Evolutionary conservation across 1,140 invertebrate genomes (phyloP).

Genomic region (silkworm (Bombyx mori)): ASM3026992v2 NC_085115.1:6507501-6508000

Average conservation of each 20-base stretch:
- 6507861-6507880: constrained; percentile 69
- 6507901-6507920: constrained; percentile 75
- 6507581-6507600: not conserved
- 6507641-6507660: not conserved
- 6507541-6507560: constrained; percentile 12
- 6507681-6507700: constrained; percentile 54
- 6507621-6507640: constrained; percentile 9
- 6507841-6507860: constrained; percentile 71
- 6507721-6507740: constrained; percentile 58
- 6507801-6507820: constrained; percentile 1
- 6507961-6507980: constrained; percentile 82
- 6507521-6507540: constrained; percentile 47
- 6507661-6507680: too few species aligned
- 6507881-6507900: constrained; percentile 73
- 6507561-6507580: not conserved
- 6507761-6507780: not conserved
- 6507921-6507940: constrained; percentile 78
- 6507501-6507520: constrained; percentile 43
- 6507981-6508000: constrained; percentile 84
- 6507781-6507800: not conserved
- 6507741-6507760: not conserved
- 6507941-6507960: constrained; percentile 81
- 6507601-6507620: constrained; percentile 12
- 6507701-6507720: constrained; percentile 54
- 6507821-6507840: constrained; percentile 11